These are phyloP conservation scores for Meteorus sp. DNA, from an alignment of 1,140 invertebrate species.

Conservation along the genomic window DNA sequence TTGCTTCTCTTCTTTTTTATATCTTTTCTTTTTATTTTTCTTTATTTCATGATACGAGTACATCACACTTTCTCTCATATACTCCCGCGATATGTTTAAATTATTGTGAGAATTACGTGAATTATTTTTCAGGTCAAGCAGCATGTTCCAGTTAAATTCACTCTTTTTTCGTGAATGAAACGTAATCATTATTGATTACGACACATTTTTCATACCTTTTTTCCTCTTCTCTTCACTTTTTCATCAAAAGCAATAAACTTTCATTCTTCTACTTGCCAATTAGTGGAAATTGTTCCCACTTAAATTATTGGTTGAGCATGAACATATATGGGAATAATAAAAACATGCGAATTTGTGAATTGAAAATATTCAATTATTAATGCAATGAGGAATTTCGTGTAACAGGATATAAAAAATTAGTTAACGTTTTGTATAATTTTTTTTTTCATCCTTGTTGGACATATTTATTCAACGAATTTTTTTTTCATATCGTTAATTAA, in stretches of 20 bases:
- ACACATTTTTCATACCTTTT: neutral
- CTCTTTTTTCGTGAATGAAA: neutral
- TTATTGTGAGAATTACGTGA: neutral
- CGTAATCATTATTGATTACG: neutral
- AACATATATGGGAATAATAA: no score
- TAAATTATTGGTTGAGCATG: no score
- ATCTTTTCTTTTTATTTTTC: neutral
- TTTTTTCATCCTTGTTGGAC: no score
- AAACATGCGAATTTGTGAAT: no score
- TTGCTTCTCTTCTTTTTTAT: neutral
- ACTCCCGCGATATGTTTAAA: neutral
- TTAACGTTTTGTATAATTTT: no score
- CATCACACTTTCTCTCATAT: neutral
- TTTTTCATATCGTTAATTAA: no score
- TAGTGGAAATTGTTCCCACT: neutral
- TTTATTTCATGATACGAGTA: neutral
- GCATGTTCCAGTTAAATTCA: neutral
- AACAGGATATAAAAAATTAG: no score
- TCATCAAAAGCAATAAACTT: constrained; percentile 12
- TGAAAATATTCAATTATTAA: no score
- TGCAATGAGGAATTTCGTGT: no score
- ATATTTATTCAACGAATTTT: no score
- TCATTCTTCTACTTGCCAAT: constrained; percentile 11
- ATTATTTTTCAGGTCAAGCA: neutral
- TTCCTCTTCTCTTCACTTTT: no score